Conservation (phyloP, 2,888 invertebrate species). For the Ferrisia virgata region DNA sequence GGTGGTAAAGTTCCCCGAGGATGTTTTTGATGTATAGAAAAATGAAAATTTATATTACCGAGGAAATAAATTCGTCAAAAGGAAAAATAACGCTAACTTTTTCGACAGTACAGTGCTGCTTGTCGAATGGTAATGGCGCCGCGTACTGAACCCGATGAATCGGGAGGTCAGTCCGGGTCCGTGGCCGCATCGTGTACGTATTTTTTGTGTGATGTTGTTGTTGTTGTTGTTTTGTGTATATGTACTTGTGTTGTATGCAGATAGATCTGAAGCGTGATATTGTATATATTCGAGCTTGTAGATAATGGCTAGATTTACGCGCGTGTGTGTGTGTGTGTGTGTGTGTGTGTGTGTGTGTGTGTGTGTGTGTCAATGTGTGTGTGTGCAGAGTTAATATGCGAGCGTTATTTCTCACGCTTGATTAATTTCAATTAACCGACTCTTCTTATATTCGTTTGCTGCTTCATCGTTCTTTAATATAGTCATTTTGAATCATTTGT, state of each 20-base stretch:
- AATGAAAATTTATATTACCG: not conserved
- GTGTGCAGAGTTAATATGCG: not conserved
- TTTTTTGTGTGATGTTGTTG: not conserved
- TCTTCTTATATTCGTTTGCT: too few relatives aligned
- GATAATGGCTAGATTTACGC: too few relatives aligned
- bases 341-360: too few relatives aligned
- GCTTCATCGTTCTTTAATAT: not conserved
- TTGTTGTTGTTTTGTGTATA: not conserved
- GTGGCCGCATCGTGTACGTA: not conserved
- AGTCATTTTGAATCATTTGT: constrained; percentile 32
- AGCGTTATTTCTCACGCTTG: constrained; percentile 24
- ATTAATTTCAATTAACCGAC: constrained; percentile 39
- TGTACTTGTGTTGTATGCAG: not conserved
- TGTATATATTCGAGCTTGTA: too few relatives aligned
- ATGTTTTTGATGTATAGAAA: not conserved
- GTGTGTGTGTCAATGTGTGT: not conserved
- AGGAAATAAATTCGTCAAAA: not conserved
- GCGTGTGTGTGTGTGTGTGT: too few relatives aligned
- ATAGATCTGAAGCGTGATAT: not conserved
- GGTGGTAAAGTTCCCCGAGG: not conserved
- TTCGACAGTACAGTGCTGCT: constrained; percentile 1
- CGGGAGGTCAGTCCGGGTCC: not conserved
- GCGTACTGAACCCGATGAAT: constrained; percentile 20
- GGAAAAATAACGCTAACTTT: not conserved
- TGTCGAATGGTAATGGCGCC: constrained; percentile 14